A percentile compares a stretch with the other conserved stretches of the same genome.
Conservation (phyloP, 2,113 vertebrate species). For the Psittacula cyanocephala region DNA sequence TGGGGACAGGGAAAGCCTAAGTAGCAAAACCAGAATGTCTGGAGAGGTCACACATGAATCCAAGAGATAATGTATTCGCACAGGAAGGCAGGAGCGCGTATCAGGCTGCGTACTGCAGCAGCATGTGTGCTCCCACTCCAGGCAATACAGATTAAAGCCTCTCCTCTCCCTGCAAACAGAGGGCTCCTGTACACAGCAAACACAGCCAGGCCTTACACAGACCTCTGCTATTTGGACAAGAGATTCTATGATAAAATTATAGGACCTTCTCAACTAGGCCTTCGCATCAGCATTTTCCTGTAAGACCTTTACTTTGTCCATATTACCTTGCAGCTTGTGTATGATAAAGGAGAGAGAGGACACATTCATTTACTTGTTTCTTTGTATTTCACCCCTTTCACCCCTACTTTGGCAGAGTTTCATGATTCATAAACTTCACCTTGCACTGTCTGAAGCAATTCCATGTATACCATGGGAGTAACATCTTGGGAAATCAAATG, state of each 20-base stretch:
- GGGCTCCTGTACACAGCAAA: background rate
- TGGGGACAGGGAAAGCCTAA: background rate
- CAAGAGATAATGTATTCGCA: background rate
- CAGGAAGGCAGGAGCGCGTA: background rate
- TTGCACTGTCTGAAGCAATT: background rate
- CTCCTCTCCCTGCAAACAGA: background rate
- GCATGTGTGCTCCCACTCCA: background rate
- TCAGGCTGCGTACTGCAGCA: background rate
- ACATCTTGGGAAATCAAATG: background rate
- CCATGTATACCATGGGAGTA: background rate
- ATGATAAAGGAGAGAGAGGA: background rate
- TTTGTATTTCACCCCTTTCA: background rate
- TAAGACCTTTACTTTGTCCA: background rate
- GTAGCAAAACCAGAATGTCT: background rate
- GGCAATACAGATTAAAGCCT: background rate
- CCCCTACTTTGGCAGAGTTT: background rate
- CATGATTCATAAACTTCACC: background rate
- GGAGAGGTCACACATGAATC: background rate
- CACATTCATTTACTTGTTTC: background rate
- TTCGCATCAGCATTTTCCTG: background rate
- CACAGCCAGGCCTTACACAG: background rate
- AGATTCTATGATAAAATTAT: background rate
- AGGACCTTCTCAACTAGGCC: background rate
- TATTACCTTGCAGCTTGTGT: background rate
- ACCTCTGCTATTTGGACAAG: background rate